Evolutionary conservation across 2,888 invertebrate species (phyloP).

Genomic region (Hypolimnas misippus): DNA sequence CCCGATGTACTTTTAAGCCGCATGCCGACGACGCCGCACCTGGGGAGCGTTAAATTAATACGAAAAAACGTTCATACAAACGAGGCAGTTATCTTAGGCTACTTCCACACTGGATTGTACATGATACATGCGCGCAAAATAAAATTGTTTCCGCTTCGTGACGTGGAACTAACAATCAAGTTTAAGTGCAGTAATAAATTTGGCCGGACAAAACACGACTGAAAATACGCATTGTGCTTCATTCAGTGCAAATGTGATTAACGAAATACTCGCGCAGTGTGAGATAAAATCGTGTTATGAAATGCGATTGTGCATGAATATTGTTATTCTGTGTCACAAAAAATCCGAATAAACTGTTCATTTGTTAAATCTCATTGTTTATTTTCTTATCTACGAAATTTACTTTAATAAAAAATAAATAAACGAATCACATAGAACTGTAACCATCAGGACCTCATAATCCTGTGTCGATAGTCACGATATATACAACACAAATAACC

Average conservation of each 20-base stretch:
- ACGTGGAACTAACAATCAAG: conserved; percentile 48
- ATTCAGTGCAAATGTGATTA: conserved; percentile 47
- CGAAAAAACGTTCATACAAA: conserved; percentile 50
- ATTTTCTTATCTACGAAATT: neutral
- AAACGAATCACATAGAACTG: too few relatives aligned
- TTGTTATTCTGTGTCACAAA: conserved; percentile 32
- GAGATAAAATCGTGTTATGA: conserved; percentile 42
- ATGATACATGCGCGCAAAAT: conserved; percentile 40
- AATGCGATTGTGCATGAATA: conserved; percentile 38
- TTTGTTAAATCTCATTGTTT: neutral
- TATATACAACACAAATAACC: too few relatives aligned
- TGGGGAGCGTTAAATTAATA: conserved; percentile 71
- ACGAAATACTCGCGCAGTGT: conserved; percentile 45
- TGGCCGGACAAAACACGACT: conserved; percentile 45
- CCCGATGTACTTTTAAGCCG: conserved; percentile 70
- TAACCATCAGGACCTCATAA: too few relatives aligned
- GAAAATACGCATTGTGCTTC: conserved; percentile 46
- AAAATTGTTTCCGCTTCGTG: conserved; percentile 45
- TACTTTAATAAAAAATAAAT: too few relatives aligned
- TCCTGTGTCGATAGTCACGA: too few relatives aligned
- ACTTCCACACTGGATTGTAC: conserved; percentile 36
- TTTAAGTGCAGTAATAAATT: conserved; percentile 49
- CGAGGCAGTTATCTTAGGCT: conserved; percentile 46
- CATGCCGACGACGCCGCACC: conserved; percentile 63
- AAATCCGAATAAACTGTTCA: conserved; percentile 12